phyloP scores from a whole-genome alignment of 1,140 invertebrate genomes.

The Anoplophora glabripennis region DNA sequence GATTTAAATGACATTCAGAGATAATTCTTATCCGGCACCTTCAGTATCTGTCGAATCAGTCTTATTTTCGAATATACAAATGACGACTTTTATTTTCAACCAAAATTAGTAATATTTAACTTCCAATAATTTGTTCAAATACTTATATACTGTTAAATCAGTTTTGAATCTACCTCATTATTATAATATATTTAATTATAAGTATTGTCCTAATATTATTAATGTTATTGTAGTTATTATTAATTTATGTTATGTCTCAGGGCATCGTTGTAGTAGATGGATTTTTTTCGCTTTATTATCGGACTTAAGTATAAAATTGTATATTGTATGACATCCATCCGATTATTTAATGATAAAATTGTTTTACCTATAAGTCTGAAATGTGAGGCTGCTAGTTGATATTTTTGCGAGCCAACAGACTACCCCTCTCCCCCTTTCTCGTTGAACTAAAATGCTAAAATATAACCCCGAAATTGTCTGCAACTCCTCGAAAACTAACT shows the following conservation, averaged over 20 bases:
- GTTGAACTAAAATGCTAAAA: no score
- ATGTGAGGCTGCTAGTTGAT: constrained; percentile 33
- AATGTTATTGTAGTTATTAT: constrained; percentile 21
- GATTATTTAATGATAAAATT: constrained; percentile 6
- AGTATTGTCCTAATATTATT: constrained; percentile 33
- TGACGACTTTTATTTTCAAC: no score
- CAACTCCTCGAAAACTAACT: no score
- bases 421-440: neutral
- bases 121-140: constrained; percentile 21
- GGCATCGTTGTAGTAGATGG: constrained; percentile 28
- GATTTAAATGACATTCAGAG: no score
- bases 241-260: constrained; percentile 37
- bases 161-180: constrained; percentile 36
- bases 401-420: constrained; percentile 32
- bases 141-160: constrained; percentile 19
- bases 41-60: no score
- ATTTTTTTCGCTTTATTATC: constrained; percentile 17
- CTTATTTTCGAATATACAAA: no score
- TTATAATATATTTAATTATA: constrained; percentile 18
- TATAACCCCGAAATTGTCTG: no score
- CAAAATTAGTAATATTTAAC: no score
- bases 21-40: no score
- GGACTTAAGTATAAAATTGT: neutral
- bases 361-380: constrained; percentile 34
- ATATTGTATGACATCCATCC: constrained; percentile 2